Evolutionary conservation across 1,140 invertebrate genomes (phyloP).

Genomic region (Drosophila rufa): DNA sequence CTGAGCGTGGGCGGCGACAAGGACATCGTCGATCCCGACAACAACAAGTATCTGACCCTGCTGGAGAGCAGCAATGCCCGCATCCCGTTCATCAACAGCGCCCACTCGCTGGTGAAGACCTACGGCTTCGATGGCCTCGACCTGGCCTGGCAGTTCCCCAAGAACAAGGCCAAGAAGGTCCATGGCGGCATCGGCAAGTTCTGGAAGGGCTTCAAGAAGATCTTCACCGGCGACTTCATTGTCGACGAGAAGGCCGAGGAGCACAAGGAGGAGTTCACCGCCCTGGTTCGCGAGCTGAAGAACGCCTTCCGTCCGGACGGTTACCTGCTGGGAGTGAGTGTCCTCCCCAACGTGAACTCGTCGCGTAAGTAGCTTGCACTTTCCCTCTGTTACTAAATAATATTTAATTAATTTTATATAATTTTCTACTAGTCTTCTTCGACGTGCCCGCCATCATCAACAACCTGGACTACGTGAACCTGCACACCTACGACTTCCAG

Average conservation of each 20-base stretch:
- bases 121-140: conserved; percentile 95
- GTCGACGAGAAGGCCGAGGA: conserved; percentile 91
- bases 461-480: conserved; percentile 91
- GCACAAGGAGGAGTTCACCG: conserved; percentile 91
- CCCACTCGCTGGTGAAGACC: conserved; percentile 89
- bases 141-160: conserved; percentile 94
- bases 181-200: conserved; percentile 88
- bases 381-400: fast-evolving
- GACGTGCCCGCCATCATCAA: conserved; percentile 90
- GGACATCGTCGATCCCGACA: conserved; percentile 87
- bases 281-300: conserved; percentile 90
- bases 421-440: conserved; percentile 89
- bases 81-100: conserved; percentile 91
- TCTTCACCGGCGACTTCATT: conserved; percentile 89
- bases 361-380: conserved; percentile 86
- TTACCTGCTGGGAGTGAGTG: conserved; percentile 88
- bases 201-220: conserved; percentile 91
- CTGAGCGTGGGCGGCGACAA: conserved; percentile 91
- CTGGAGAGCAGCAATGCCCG: conserved; percentile 90
- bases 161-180: conserved; percentile 91
- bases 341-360: conserved; percentile 92
- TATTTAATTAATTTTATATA: background rate
- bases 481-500: conserved; percentile 92
- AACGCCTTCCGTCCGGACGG: conserved; percentile 88
- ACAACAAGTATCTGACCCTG: conserved; percentile 84